A percentile compares a stretch with the other conserved stretches of the same genome.
These are phyloP conservation scores for Empis stercorea DNA, from an alignment of 2,888 invertebrate species.

Conservation along the genomic window DNA sequence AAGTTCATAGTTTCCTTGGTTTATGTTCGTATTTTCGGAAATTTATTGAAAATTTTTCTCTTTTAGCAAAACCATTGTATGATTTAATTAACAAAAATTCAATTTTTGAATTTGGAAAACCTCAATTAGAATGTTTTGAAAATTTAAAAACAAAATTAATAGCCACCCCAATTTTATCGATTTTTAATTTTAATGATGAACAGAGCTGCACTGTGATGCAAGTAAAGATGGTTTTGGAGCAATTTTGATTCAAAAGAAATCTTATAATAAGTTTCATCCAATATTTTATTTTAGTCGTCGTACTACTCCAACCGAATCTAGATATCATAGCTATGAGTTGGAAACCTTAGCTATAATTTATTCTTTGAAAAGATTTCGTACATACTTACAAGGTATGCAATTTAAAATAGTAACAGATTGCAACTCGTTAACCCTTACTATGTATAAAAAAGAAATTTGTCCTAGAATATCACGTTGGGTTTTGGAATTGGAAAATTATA, in stretches of 20 bases:
- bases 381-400: slow-evolving; percentile 11
- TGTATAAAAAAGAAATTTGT: slow-evolving; percentile 12
- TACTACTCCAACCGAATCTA: slow-evolving; percentile 7
- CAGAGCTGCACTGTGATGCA: slow-evolving; percentile 21
- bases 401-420: slow-evolving; percentile 17
- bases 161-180: no score
- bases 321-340: slow-evolving; percentile 12
- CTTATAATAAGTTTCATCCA: no score
- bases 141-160: no score
- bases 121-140: no score
- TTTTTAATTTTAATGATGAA: no score
- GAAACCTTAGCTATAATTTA: slow-evolving; percentile 18
- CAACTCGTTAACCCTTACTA: slow-evolving; percentile 9
- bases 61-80: no score
- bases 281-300: no score
- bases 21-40: no score
- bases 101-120: no score
- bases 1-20: no score
- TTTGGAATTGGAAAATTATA: slow-evolving; percentile 6
- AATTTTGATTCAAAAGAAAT: slow-evolving; percentile 8
- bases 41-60: no score
- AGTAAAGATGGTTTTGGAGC: slow-evolving; percentile 5
- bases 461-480: slow-evolving; percentile 14
- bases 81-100: no score
- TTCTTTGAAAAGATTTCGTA: slow-evolving; percentile 13